phyloP scores from a whole-genome alignment of 2,113 vertebrate genomes.

The Axis porcinus region DNA sequence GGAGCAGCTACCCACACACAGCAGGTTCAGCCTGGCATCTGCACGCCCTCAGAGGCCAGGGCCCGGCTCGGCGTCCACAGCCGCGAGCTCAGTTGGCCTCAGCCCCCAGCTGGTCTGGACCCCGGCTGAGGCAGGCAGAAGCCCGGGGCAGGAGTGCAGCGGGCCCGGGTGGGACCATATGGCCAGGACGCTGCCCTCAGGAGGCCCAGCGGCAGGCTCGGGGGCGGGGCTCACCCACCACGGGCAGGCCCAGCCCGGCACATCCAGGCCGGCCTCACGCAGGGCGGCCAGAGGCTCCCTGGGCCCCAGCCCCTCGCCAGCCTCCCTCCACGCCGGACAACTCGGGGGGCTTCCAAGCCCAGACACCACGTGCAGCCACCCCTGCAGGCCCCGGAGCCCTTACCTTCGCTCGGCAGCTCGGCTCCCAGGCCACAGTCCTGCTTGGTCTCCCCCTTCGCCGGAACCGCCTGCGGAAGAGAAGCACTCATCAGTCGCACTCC shows the following conservation, averaged over 20 bases:
- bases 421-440: slow-evolving; percentile 81
- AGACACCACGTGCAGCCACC: not conserved
- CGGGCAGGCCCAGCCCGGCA: not conserved
- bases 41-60: not conserved
- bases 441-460: slow-evolving; percentile 79
- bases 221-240: not conserved
- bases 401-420: slow-evolving; percentile 84
- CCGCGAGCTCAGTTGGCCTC: not conserved
- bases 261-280: not conserved
- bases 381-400: slow-evolving; percentile 2
- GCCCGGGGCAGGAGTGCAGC: rapidly evolving
- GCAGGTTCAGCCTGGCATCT: not conserved
- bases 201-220: not conserved
- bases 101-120: not conserved
- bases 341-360: not conserved
- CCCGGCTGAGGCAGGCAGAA: not conserved
- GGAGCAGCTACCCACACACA: not conserved
- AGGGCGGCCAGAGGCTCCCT: not conserved
- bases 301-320: not conserved
- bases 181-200: not conserved
- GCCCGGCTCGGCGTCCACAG: not conserved
- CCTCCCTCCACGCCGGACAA: not conserved
- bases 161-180: rapidly evolving
- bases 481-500: not conserved
- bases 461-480: slow-evolving; percentile 70